Evolutionary conservation across 1,140 invertebrate species (phyloP).

Genomic region (Ostrea edulis): DNA sequence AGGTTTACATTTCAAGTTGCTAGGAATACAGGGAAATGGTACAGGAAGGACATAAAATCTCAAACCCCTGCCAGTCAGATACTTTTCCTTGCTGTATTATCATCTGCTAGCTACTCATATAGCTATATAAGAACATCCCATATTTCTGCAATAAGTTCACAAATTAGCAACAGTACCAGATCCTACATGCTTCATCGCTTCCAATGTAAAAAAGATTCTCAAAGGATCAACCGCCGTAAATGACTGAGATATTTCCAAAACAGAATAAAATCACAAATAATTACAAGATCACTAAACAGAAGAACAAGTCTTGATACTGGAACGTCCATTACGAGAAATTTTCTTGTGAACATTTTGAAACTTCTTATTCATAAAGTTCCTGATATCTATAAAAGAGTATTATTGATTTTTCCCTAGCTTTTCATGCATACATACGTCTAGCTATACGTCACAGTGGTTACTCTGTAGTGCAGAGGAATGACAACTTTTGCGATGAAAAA

Average conservation of each 20-base stretch:
- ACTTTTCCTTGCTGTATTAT: neutral
- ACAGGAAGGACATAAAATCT: neutral
- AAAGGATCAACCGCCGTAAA: no score
- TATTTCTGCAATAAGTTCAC: constrained; percentile 52
- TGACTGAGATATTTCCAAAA: no score
- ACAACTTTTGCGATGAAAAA: neutral
- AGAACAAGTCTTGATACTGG: neutral
- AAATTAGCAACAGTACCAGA: constrained; percentile 37
- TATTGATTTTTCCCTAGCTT: neutral
- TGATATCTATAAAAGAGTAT: neutral
- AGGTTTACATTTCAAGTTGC: constrained; percentile 57
- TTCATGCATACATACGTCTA: constrained; percentile 41
- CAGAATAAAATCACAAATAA: no score
- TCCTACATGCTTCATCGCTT: constrained; percentile 6
- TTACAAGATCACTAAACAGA: no score
- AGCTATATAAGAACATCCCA: no score
- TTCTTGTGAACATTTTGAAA: constrained; percentile 1
- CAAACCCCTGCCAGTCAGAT: neutral
- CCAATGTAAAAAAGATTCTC: constrained; percentile 43
- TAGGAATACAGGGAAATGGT: constrained; percentile 38
- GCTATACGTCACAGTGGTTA: no score
- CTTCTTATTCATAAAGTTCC: constrained; percentile 5
- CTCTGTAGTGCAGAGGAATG: neutral
- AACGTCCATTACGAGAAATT: constrained; percentile 36
- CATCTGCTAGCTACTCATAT: neutral